phyloP scores from a whole-genome alignment of 2,113 vertebrate genomes.

The Girardinichthys multiradiatus region DNA sequence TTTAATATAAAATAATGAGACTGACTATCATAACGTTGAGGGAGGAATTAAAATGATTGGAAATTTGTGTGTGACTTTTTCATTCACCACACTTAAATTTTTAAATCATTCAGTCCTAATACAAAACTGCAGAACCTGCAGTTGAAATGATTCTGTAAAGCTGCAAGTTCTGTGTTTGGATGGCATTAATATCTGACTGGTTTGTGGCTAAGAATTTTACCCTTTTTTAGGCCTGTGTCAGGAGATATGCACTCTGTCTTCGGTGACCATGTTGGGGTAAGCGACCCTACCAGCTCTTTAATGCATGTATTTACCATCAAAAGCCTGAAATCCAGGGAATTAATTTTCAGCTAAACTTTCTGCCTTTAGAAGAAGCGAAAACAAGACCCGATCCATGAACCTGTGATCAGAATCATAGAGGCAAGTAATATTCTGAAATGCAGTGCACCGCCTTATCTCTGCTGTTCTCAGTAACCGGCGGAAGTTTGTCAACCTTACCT shows the following conservation, averaged over 20 bases:
- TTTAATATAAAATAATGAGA: background rate
- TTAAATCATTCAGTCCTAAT: background rate
- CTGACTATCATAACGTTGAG: background rate
- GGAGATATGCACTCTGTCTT: slow-evolving; percentile 57
- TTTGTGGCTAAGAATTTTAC: background rate
- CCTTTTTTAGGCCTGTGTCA: slow-evolving; percentile 55
- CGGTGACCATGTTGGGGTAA: slow-evolving; percentile 78
- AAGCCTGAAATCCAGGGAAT: background rate
- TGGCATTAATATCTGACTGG: background rate
- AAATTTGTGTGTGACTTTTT: background rate
- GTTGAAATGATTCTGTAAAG: background rate
- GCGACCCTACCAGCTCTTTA: slow-evolving; percentile 6
- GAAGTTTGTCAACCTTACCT: slow-evolving; percentile 70
- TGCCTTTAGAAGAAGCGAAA: slow-evolving; percentile 83
- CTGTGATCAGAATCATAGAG: slow-evolving; percentile 68
- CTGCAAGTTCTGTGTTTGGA: background rate
- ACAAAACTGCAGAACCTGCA: background rate
- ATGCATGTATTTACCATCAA: background rate
- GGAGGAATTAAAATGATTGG: background rate
- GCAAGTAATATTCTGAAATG: slow-evolving; percentile 54
- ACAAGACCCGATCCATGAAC: slow-evolving; percentile 71
- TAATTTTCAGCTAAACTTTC: slow-evolving; percentile 14
- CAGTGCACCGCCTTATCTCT: slow-evolving; percentile 2
- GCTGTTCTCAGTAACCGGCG: slow-evolving; percentile 37
- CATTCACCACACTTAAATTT: background rate